Conservation (phyloP, 2,113 vertebrate genomes). For the Laterallus jamaicensis region DNA sequence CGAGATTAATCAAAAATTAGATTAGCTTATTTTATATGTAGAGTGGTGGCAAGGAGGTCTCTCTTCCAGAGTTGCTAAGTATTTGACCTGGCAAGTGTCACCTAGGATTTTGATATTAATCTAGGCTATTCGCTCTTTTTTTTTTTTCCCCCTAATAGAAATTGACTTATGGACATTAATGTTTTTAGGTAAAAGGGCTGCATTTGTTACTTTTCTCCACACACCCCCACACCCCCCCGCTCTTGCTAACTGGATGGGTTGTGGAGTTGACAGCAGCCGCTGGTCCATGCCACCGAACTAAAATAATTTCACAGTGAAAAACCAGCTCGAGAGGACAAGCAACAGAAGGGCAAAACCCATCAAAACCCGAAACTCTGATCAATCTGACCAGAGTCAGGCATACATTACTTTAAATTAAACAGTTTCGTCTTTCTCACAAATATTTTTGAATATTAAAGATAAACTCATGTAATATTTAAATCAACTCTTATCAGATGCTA, state of each 20-base stretch:
- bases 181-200: conserved; percentile 47
- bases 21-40: not conserved
- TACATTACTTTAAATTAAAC: conserved; percentile 59
- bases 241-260: conserved; percentile 51
- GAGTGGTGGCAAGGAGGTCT: not conserved
- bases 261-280: conserved; percentile 68
- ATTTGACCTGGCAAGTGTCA: conserved; percentile 55
- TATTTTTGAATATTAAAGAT: conserved; percentile 52
- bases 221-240: not conserved
- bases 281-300: conserved; percentile 65
- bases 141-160: not conserved
- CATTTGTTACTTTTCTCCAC: not conserved
- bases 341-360: conserved; percentile 66
- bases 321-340: conserved; percentile 59
- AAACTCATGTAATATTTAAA: conserved; percentile 60
- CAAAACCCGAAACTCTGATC: conserved; percentile 49
- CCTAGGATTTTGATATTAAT: conserved; percentile 35
- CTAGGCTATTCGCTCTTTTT: not conserved
- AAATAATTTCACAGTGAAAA: conserved; percentile 68
- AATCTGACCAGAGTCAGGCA: conserved; percentile 63
- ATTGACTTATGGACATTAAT: conserved; percentile 11
- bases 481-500: conserved; percentile 24
- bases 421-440: conserved; percentile 29
- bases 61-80: conserved; percentile 5
- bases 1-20: conserved; percentile 2